phyloP scores from a whole-genome alignment of 2,888 invertebrate species.

The Cristatella mucedo region DNA sequence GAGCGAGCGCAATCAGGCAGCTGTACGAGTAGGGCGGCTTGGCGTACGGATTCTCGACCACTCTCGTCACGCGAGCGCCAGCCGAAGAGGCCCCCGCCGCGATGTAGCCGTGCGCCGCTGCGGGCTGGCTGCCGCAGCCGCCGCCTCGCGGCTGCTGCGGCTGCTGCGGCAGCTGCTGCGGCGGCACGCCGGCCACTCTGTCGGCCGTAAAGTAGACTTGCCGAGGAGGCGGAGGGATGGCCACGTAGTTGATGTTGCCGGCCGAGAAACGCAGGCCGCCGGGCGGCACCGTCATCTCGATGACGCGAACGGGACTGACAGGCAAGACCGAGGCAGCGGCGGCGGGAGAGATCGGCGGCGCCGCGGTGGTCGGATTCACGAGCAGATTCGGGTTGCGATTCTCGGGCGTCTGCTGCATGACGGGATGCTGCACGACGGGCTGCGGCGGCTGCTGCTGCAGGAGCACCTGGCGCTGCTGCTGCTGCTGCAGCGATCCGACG shows the following conservation, averaged over 20 bases:
- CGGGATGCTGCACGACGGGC: too few relatives aligned
- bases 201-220: conserved; percentile 6
- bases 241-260: conserved; percentile 7
- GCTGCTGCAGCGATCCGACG: conserved; percentile 9
- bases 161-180: too few relatives aligned
- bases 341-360: conserved; percentile 4
- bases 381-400: conserved; percentile 8
- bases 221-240: neutral
- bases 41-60: conserved; percentile 47
- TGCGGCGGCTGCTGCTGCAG: conserved; percentile 9
- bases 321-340: neutral
- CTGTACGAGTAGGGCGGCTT: conserved; percentile 96
- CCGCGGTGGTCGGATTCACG: conserved; percentile 7
- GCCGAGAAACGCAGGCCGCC: conserved; percentile 1
- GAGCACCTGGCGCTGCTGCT: too few relatives aligned
- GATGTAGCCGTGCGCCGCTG: too few relatives aligned
- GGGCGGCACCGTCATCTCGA: conserved; percentile 2
- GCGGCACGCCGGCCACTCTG: neutral
- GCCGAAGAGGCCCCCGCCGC: too few relatives aligned
- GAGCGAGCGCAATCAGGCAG: conserved; percentile 89
- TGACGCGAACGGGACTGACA: neutral
- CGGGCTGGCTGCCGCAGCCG: neutral
- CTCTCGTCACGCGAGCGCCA: too few relatives aligned
- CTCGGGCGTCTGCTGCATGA: conserved; percentile 6
- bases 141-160: too few relatives aligned